phyloP scores from a whole-genome alignment of 2,113 vertebrate species.

The Leptobrachium leishanense region DNA sequence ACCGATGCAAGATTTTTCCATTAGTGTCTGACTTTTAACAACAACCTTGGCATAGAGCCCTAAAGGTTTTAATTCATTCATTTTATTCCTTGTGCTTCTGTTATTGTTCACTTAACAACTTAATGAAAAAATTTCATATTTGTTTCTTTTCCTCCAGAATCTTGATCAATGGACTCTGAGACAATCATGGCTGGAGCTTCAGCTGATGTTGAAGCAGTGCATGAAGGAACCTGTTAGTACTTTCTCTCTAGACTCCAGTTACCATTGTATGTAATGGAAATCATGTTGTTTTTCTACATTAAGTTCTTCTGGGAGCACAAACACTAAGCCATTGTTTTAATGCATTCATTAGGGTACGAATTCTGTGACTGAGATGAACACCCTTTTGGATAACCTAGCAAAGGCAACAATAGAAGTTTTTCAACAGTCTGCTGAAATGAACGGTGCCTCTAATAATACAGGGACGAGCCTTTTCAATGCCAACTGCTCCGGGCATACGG shows the following conservation, averaged over 20 bases:
- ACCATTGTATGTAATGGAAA: constrained; percentile 41
- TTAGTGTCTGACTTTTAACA: too few species aligned
- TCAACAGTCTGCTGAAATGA: constrained; percentile 73
- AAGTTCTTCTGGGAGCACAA: background rate
- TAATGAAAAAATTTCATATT: background rate
- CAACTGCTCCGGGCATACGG: constrained; percentile 58
- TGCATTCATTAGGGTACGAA: constrained; percentile 66
- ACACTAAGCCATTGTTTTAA: constrained; percentile 44
- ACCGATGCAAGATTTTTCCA: too few species aligned
- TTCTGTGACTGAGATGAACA: constrained; percentile 74
- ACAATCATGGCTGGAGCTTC: constrained; percentile 74
- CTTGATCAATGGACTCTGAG: constrained; percentile 74
- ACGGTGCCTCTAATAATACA: constrained; percentile 62
- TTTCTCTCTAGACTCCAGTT: constrained; percentile 47
- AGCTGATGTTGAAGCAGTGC: constrained; percentile 75
- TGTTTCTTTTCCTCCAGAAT: constrained; percentile 58
- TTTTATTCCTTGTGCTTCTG: too few species aligned
- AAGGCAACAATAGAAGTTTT: constrained; percentile 73
- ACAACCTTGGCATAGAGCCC: too few species aligned
- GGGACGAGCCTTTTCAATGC: constrained; percentile 67
- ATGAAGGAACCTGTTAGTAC: constrained; percentile 71
- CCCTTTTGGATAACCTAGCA: constrained; percentile 71
- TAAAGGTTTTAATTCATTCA: too few species aligned
- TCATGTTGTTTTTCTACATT: constrained; percentile 26
- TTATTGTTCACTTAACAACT: too few species aligned